These are phyloP conservation scores for Drosophila trapezifrons DNA, from an alignment of 1,140 invertebrate genomes.

Conservation along the genomic window DNA sequence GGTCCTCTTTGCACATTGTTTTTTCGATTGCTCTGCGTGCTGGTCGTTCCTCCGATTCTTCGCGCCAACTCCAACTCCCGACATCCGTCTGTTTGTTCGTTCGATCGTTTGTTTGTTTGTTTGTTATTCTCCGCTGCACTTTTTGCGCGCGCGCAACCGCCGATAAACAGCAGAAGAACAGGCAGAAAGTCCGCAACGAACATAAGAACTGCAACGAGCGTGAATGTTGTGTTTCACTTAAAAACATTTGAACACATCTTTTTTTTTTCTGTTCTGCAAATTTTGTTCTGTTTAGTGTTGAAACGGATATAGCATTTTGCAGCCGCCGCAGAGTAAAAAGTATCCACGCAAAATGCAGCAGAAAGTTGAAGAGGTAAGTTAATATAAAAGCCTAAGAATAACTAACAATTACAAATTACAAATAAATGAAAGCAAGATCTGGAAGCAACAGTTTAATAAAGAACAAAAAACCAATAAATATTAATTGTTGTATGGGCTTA, in stretches of 20 bases:
- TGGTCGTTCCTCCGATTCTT: conserved; percentile 50
- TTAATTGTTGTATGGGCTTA: too few relatives aligned
- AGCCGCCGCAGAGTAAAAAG: conserved; percentile 5
- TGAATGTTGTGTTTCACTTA: conserved; percentile 52
- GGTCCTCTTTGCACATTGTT: conserved; percentile 26
- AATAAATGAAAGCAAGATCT: neutral
- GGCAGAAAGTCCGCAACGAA: neutral
- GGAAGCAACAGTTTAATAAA: too few relatives aligned
- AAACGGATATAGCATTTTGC: conserved; percentile 37
- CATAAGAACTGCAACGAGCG: conserved; percentile 17
- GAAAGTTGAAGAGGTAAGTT: conserved; percentile 72
- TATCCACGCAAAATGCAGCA: conserved; percentile 61
- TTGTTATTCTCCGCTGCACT: conserved; percentile 32
- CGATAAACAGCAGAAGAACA: conserved; percentile 13
- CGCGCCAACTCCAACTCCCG: conserved; percentile 35
- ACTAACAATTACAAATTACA: too few relatives aligned
- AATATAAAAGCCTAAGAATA: neutral
- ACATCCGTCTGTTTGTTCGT: conserved; percentile 21
- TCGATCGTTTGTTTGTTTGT: conserved; percentile 21
- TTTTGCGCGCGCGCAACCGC: conserved; percentile 42
- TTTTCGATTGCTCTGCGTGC: conserved; percentile 61
- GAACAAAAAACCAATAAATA: too few relatives aligned
- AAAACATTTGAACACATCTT: conserved; percentile 19
- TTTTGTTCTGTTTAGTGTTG: conserved; percentile 52
- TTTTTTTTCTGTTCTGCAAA: conserved; percentile 42